Evolutionary conservation across 2,888 invertebrate genomes (phyloP).

Genomic region (Embidobia sp.): DNA sequence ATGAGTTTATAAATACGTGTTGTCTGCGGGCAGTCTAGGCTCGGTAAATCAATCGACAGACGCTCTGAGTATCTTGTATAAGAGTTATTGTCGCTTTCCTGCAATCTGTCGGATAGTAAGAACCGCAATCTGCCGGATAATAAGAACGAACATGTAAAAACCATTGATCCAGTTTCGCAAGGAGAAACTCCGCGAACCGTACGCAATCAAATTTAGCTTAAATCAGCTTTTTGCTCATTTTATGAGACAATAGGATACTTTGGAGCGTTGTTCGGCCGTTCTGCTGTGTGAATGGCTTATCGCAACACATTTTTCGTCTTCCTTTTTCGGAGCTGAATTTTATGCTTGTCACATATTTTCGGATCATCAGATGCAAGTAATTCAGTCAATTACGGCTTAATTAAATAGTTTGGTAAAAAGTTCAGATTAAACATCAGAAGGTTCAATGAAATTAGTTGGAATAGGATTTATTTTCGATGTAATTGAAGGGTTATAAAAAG

Average conservation of each 20-base stretch:
- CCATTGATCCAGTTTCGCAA: conserved; percentile 46
- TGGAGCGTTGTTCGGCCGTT: background rate
- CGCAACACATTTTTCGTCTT: background rate
- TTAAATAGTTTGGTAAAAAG: background rate
- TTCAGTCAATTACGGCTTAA: background rate
- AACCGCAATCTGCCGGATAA: conserved; percentile 22
- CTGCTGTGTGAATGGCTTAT: background rate
- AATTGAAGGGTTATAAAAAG: no score
- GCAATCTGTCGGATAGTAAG: no score
- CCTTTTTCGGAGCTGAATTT: no score
- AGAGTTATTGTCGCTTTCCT: conserved; percentile 54
- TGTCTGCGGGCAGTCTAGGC: conserved; percentile 39
- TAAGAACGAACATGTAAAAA: conserved; percentile 42
- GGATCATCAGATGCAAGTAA: background rate
- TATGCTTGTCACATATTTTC: background rate
- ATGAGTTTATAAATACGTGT: conserved; percentile 13
- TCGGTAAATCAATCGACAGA: conserved; percentile 3
- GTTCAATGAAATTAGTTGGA: no score
- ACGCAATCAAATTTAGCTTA: conserved; percentile 21
- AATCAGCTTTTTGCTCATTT: conserved; percentile 1
- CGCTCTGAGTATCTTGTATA: conserved; percentile 19
- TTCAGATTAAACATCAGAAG: no score
- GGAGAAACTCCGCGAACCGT: conserved; percentile 26
- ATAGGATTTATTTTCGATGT: no score
- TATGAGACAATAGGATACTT: conserved; percentile 6